phyloP scores from a whole-genome alignment of 2,113 vertebrate genomes.

The Tretioscincus oriximinensis region DNA sequence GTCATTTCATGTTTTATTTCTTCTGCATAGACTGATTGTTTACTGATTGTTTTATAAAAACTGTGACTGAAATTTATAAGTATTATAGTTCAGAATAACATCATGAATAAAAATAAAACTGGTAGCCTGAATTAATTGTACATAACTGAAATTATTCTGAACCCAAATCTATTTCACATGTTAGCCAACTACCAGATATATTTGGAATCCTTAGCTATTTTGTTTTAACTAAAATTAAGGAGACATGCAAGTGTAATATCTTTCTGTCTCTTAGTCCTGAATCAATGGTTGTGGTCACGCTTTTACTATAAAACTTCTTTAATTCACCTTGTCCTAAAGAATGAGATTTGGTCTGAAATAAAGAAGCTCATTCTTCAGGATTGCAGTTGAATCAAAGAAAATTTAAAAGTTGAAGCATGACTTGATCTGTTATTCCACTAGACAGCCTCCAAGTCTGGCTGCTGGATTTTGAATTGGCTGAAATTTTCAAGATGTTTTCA shows the following conservation, averaged over 20 bases:
- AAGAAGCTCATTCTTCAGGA: no score
- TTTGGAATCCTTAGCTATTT: not conserved
- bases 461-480: not conserved
- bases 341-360: no score
- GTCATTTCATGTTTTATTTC: conserved; percentile 1
- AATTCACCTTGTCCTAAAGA: no score
- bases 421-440: no score
- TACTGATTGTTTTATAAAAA: not conserved
- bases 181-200: not conserved
- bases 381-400: no score
- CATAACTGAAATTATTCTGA: conserved; percentile 1
- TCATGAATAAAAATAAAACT: not conserved
- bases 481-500: not conserved
- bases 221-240: not conserved
- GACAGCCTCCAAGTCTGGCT: not conserved
- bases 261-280: not conserved
- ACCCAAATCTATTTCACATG: not conserved
- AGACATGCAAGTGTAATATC: not conserved
- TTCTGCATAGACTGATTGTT: not conserved
- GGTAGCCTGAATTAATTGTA: not conserved
- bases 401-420: no score
- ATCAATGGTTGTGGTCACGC: not conserved
- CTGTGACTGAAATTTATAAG: not conserved
- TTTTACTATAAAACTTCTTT: no score
- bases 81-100: not conserved